phyloP scores from a whole-genome alignment of 2,888 invertebrate species.

The Rhagonycha fulva region DNA sequence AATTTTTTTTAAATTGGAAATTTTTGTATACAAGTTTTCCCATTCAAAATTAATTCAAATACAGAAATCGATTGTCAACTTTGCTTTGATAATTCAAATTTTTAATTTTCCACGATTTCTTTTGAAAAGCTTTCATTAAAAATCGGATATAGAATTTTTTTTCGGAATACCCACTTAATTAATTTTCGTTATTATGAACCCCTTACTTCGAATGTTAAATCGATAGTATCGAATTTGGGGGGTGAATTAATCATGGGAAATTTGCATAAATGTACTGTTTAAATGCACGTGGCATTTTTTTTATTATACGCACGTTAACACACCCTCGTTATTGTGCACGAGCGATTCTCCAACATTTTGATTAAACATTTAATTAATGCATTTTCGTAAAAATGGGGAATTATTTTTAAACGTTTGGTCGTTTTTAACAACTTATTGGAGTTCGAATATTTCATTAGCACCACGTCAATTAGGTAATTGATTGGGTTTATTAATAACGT shows the following conservation, averaged over 20 bases:
- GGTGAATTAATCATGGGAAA: constrained; percentile 43
- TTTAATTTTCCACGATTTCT: not conserved
- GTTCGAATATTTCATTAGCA: not conserved
- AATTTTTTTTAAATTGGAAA: not conserved
- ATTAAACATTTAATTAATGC: constrained; percentile 6
- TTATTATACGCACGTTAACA: constrained; percentile 17
- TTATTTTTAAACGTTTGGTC: not conserved
- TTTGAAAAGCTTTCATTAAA: not conserved
- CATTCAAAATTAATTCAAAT: not conserved
- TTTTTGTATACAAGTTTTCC: not conserved
- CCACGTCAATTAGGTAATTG: not conserved
- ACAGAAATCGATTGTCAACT: not conserved
- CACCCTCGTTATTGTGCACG: constrained; percentile 2
- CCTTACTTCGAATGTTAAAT: constrained; percentile 11
- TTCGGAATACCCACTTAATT: not conserved
- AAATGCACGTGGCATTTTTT: constrained; percentile 35
- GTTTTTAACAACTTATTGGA: not conserved
- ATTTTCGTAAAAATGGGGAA: not conserved
- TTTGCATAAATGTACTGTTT: constrained; percentile 45
- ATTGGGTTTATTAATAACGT: not conserved
- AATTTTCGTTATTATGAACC: not conserved
- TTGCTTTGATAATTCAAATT: not conserved
- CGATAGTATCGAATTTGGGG: constrained; percentile 36
- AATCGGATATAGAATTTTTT: not conserved
- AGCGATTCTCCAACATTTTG: not conserved